Conservation (phyloP, 2,888 invertebrate species). For the Cephus pulcher region DNA sequence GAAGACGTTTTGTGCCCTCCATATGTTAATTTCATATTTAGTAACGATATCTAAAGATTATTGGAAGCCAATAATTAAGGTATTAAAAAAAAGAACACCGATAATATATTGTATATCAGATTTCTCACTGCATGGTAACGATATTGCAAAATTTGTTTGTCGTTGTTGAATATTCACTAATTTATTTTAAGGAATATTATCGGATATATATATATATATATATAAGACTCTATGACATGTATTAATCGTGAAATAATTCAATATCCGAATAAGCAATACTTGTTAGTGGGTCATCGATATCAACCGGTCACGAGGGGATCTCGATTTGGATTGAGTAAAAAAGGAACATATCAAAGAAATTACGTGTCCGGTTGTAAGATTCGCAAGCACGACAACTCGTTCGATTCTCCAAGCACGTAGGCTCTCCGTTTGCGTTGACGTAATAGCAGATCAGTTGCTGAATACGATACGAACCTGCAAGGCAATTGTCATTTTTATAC, state of each 20-base stretch:
- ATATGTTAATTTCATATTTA: not conserved
- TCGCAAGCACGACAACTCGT: not conserved
- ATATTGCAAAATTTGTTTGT: not conserved
- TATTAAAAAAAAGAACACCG: not conserved
- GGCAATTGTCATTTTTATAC: conserved; percentile 44
- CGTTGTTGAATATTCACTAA: not conserved
- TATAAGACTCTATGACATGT: not conserved
- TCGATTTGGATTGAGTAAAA: not conserved
- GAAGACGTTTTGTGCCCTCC: not conserved
- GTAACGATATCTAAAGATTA: not conserved
- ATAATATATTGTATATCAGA: not conserved
- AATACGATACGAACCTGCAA: conserved; percentile 19
- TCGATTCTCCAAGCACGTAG: not conserved
- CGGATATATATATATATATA: not conserved
- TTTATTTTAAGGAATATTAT: not conserved
- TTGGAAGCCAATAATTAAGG: not conserved
- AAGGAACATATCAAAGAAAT: not conserved
- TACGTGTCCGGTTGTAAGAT: not conserved
- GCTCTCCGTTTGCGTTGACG: conserved; percentile 10
- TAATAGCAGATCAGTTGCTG: conserved; percentile 15
- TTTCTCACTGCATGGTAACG: not conserved
- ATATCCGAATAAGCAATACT: not conserved
- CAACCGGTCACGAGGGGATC: not conserved
- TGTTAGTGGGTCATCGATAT: not conserved
- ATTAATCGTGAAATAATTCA: not conserved